Percentiles rank a stretch among this genome's conserved stretches.
Evolutionary conservation across 37 sponge, comb jelly and placozoan species (phyloP).

Genomic region (Ephydatia muelleri): DNA sequence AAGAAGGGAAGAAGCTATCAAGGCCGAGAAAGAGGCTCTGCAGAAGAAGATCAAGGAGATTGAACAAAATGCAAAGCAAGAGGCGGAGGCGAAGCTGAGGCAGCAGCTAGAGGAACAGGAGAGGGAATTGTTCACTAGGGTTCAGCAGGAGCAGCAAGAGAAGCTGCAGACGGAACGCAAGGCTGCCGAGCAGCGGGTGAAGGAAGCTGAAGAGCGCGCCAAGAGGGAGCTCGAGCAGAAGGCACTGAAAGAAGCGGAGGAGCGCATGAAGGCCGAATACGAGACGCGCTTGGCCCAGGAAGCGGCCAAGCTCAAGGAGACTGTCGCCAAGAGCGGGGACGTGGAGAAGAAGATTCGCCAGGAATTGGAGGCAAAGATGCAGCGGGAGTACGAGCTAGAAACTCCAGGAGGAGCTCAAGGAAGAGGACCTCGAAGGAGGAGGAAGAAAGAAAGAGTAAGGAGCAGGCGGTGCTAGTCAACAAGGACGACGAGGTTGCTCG

Average conservation of each 20-base stretch:
- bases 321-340: conserved; percentile 13
- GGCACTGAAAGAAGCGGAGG: conserved; percentile 59
- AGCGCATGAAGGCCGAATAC: conserved; percentile 40
- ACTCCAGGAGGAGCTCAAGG: neutral
- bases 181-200: conserved; percentile 8
- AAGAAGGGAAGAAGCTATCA: conserved; percentile 11
- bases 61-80: conserved; percentile 18
- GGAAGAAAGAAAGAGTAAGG: conserved; percentile 18
- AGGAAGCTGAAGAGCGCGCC: conserved; percentile 21
- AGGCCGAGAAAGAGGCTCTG: conserved; percentile 29
- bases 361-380: conserved; percentile 25
- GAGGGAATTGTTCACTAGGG: conserved; percentile 14
- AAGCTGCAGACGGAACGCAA: conserved; percentile 1
- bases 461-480: conserved; percentile 14
- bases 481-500: conserved; percentile 40
- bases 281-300: conserved; percentile 33
- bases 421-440: conserved; percentile 4
- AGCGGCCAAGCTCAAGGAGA: conserved; percentile 13
- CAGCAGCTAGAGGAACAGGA: conserved; percentile 28
- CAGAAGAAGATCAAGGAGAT: conserved; percentile 40
- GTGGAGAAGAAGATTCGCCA: conserved; percentile 13
- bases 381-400: conserved; percentile 8
- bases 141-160: conserved; percentile 17
- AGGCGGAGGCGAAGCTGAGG: conserved; percentile 23
- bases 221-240: conserved; percentile 64